Percentiles rank a stretch among this genome's conserved stretches.
These are phyloP conservation scores for Stichodactyla mertensii DNA, from an alignment of 64 coral and sea anemone species.

Conservation along the genomic window DNA sequence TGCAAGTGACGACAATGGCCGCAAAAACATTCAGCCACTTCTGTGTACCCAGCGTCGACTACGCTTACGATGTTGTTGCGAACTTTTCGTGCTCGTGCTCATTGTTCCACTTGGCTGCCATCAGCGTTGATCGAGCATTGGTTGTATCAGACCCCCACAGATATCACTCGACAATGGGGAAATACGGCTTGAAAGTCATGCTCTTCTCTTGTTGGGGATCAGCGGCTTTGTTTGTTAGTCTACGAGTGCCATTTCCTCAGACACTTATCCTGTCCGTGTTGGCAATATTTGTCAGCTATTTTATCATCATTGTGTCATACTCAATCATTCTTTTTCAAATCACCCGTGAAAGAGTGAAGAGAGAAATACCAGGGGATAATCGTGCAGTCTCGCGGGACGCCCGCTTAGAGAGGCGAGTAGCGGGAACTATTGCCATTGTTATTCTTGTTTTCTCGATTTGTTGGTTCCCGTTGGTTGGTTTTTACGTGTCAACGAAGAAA, in stretches of 20 bases:
- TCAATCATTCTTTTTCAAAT: conserved; percentile 13
- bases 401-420: conserved; percentile 23
- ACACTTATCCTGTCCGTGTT: conserved; percentile 2
- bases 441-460: not conserved
- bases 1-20: conserved; percentile 9
- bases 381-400: not conserved
- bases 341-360: not conserved
- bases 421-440: conserved; percentile 20
- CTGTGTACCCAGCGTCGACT: conserved; percentile 27
- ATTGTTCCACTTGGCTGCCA: conserved; percentile 31
- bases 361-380: not conserved
- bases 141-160: conserved; percentile 17
- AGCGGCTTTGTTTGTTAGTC: not conserved
- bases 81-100: conserved; percentile 34
- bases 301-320: conserved; percentile 17
- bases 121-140: conserved; percentile 29
- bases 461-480: conserved; percentile 30
- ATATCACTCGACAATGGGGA: conserved; percentile 15
- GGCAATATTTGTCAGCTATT: conserved; percentile 20
- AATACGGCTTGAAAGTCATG: conserved; percentile 28
- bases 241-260: conserved; percentile 19
- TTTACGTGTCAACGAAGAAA: conserved; percentile 55
- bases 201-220: conserved; percentile 7
- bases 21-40: conserved; percentile 12
- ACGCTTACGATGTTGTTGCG: conserved; percentile 17